Evolutionary conservation across 2,888 invertebrate genomes (phyloP), one percentile per base, ranked within the genome.

Genomic region (Eupithecia subfuscata): DNA sequence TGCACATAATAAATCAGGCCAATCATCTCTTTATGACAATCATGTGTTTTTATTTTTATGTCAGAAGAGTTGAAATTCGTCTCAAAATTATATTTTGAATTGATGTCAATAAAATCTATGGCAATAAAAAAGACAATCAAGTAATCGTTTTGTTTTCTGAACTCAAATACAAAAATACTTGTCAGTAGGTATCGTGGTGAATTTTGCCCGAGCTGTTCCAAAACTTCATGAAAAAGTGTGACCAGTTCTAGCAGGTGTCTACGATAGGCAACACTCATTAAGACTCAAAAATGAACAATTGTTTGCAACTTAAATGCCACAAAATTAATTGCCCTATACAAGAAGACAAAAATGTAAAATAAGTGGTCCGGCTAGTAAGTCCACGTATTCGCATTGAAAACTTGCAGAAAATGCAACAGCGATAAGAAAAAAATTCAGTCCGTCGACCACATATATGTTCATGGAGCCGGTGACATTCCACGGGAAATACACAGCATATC

Each of bases 381-480:
- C 85, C 85, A 86, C 87, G 86, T 86, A 88, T 84, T 89, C 88
- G 89, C 90, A 90, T 92, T 91, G 92, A 90, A 93, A 93, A 91
- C 91, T 90, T 89, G 94, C 93, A 94, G 93, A 94, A 94, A 94
- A 95, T 94, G 93, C 92, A 91, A 90, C 86, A 89, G 86, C 90
- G 94, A 94, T 94, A 95, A 94, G 93, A 95, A 95, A 95, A n/a
- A 95, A 94, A 94, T 90, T 93, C 92, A 92, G 93, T 89, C 88
- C 92, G 90, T 86, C 87, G 88, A 89, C 91, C 91, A 85, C 93
- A 90, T 92, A 43, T 8, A 43, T 92, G 93, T 93, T 90, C 90
- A 92, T 91, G 90, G 88, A 92, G 90, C 90, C 89, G 92, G 92
- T 89, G 91, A 89, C 95, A 95, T 95, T 93, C 95, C 93, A 88